Percentiles rank a stretch among this genome's conserved stretches.
phyloP scores from a whole-genome alignment of 2,113 vertebrate species.

The Heliornis fulica region DNA sequence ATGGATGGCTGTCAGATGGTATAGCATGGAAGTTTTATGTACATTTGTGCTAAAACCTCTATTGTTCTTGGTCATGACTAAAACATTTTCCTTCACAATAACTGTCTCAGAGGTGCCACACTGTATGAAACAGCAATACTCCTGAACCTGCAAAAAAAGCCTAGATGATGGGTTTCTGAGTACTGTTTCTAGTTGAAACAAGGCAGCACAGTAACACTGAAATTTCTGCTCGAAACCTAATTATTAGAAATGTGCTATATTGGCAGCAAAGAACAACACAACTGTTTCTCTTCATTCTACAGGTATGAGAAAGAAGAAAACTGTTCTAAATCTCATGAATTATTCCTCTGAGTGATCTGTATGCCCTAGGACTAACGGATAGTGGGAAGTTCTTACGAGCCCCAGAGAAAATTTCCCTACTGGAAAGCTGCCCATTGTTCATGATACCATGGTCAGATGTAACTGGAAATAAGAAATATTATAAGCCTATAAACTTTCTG shows the following conservation, averaged over 20 bases:
- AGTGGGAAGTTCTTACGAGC: not conserved
- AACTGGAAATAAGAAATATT: conserved; percentile 29
- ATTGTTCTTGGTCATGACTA: not conserved
- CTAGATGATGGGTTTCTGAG: not conserved
- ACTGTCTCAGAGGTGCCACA: not conserved
- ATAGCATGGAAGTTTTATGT: not conserved
- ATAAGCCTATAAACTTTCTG: conserved; percentile 9
- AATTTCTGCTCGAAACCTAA: not conserved
- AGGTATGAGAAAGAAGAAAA: not conserved
- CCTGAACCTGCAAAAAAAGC: not conserved
- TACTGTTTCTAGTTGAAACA: not conserved
- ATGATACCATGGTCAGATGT: conserved; percentile 25
- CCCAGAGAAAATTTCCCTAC: not conserved
- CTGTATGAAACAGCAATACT: not conserved
- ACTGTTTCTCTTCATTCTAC: not conserved
- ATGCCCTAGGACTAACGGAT: not conserved
- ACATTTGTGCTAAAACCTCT: not conserved
- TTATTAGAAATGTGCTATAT: not conserved
- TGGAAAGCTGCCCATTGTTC: not conserved
- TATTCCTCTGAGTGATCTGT: not conserved
- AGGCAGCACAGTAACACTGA: not conserved
- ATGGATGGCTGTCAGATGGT: not conserved
- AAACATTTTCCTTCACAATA: not conserved
- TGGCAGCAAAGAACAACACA: not conserved
- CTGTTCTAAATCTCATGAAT: not conserved